Evolutionary conservation across 2,888 invertebrate species (phyloP).

Genomic region (Phengaris alcon): DNA sequence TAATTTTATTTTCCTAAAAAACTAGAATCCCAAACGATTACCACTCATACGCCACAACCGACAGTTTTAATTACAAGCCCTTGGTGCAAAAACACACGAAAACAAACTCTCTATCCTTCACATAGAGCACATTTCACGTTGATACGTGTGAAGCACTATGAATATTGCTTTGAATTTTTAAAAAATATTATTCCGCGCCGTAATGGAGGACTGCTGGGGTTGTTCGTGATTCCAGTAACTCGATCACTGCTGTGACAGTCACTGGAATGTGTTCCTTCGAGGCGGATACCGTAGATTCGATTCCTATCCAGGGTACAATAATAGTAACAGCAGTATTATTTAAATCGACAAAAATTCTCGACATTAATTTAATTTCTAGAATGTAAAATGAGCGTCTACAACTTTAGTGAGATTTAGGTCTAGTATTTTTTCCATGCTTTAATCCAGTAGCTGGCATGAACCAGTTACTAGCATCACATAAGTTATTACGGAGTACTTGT

Average conservation of each 20-base stretch:
- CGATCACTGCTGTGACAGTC: neutral
- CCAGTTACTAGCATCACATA: neutral
- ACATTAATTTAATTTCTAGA: too few species aligned
- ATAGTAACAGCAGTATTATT: neutral
- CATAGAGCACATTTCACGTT: neutral
- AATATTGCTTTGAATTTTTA: conserved; percentile 61
- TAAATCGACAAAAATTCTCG: neutral
- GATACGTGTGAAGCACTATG: neutral
- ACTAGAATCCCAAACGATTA: conserved; percentile 9
- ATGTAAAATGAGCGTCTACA: too few species aligned
- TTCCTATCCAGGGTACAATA: neutral
- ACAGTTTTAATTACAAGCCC: conserved; percentile 18
- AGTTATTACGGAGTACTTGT: neutral
- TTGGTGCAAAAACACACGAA: neutral
- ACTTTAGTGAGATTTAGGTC: too few species aligned
- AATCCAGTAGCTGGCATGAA: neutral
- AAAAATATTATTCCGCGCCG: conserved; percentile 65
- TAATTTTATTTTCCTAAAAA: neutral
- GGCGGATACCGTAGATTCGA: neutral
- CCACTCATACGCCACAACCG: neutral
- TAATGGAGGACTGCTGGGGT: conserved; percentile 50
- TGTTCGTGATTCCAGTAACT: neutral
- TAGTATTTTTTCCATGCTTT: too few species aligned
- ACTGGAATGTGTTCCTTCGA: neutral
- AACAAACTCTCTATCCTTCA: neutral